These are phyloP conservation scores for Stenotaenia linearis DNA, from an alignment of 2,888 invertebrate genomes.

Conservation along the genomic window DNA sequence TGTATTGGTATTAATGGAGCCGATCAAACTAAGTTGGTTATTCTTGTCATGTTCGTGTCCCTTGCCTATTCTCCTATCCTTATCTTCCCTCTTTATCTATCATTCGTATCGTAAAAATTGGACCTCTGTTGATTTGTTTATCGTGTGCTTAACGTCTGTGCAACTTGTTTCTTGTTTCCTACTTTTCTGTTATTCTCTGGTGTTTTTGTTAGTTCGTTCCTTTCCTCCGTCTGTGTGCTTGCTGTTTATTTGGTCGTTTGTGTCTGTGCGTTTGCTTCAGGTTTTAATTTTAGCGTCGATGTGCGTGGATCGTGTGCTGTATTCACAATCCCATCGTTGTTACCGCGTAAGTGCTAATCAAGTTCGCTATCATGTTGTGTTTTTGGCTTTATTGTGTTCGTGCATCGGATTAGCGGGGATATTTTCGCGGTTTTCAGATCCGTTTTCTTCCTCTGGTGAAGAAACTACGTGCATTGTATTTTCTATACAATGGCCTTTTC, in stretches of 20 bases:
- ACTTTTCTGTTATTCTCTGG: not conserved
- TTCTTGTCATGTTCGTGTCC: not conserved
- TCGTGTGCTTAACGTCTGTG: not conserved
- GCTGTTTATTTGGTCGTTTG: not conserved
- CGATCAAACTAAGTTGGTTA: not conserved
- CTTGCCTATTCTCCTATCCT: not conserved
- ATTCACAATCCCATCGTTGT: not conserved
- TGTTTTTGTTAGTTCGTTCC: not conserved
- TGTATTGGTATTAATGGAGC: not conserved
- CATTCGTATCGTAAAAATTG: not conserved
- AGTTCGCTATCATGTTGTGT: not conserved
- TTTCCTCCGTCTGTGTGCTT: not conserved
- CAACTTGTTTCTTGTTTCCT: not conserved
- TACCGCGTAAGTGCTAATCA: slow-evolving; percentile 1
- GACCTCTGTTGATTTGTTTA: not conserved
- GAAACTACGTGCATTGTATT: not conserved
- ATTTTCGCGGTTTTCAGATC: not conserved
- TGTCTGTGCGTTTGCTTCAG: not conserved
- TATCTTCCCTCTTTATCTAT: not conserved
- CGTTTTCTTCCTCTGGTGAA: not conserved
- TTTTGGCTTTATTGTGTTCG: not conserved
- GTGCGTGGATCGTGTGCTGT: not conserved
- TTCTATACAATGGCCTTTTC: not conserved
- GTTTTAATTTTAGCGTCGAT: not conserved
- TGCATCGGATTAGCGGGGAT: not conserved